phyloP scores from a whole-genome alignment of 2,797 vertebrate genomes.

The Muscicapa comitata region DNA sequence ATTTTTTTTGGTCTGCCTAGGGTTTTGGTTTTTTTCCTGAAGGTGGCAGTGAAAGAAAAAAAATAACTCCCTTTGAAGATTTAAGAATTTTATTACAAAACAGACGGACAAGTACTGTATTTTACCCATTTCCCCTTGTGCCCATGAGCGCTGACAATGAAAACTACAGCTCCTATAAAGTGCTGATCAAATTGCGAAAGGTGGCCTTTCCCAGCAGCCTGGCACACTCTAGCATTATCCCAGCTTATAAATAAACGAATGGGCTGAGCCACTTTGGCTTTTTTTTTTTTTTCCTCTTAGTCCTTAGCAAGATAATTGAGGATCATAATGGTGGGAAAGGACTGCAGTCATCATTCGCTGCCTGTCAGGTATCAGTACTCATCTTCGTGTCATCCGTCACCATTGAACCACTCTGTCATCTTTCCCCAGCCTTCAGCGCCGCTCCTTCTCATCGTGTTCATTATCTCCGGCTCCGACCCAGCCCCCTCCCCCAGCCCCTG shows the following conservation, averaged over 20 bases:
- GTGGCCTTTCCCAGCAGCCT: slow-evolving; percentile 49
- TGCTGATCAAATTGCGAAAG: slow-evolving; percentile 51
- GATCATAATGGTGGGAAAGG: slow-evolving; percentile 86
- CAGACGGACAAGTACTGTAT: slow-evolving; percentile 69
- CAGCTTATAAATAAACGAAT: slow-evolving; percentile 76
- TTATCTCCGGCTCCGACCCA: slow-evolving; percentile 83
- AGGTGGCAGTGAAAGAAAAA: slow-evolving; percentile 81
- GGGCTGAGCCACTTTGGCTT: slow-evolving; percentile 69
- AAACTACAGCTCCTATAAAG: slow-evolving; percentile 62
- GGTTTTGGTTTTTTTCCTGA: slow-evolving; percentile 70
- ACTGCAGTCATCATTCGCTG: slow-evolving; percentile 88
- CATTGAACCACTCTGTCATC: slow-evolving; percentile 87
- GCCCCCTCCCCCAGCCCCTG: slow-evolving; percentile 72
- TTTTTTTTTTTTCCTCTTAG: slow-evolving; percentile 47
- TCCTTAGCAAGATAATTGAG: slow-evolving; percentile 89
- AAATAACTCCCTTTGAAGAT: slow-evolving; percentile 67
- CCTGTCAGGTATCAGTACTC: slow-evolving; percentile 91
- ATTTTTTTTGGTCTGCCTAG: background rate
- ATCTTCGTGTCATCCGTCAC: slow-evolving; percentile 92
- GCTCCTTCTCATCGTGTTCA: slow-evolving; percentile 90
- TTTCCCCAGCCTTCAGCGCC: slow-evolving; percentile 81
- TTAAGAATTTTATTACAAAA: slow-evolving; percentile 73
- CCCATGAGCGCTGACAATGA: slow-evolving; percentile 67
- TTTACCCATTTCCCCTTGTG: slow-evolving; percentile 63
- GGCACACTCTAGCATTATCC: slow-evolving; percentile 43